A percentile compares a stretch with the other conserved stretches of the same genome.
These are phyloP conservation scores for Eustalomyia histrio DNA, from an alignment of 2,888 invertebrate species.

Conservation along the genomic window DNA sequence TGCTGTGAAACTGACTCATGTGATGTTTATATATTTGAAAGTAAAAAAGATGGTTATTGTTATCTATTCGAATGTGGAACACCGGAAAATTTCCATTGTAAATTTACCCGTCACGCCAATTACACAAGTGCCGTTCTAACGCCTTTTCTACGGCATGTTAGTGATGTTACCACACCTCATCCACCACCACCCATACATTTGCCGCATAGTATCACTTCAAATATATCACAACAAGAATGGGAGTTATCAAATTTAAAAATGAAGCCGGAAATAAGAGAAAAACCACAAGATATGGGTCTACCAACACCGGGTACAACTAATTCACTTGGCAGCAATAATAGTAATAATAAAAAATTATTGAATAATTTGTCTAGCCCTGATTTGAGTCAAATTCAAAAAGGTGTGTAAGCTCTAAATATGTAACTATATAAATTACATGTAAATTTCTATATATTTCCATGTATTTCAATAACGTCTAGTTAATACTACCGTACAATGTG, in stretches of 20 bases:
- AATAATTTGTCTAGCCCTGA: background rate
- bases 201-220: constrained; percentile 43
- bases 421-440: background rate
- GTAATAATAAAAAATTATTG: constrained; percentile 32
- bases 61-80: constrained; percentile 95
- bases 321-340: background rate
- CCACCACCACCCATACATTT: constrained; percentile 66
- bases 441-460: background rate
- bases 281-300: constrained; percentile 57
- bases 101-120: constrained; percentile 92
- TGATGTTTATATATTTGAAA: constrained; percentile 95
- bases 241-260: constrained; percentile 78
- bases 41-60: constrained; percentile 91
- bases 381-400: constrained; percentile 22
- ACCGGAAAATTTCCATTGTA: constrained; percentile 94
- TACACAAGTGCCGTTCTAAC: constrained; percentile 92
- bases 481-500: constrained; percentile 81
- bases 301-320: constrained; percentile 1
- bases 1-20: constrained; percentile 93
- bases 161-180: constrained; percentile 71
- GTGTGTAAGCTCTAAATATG: too few relatives aligned
- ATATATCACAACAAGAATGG: constrained; percentile 78
- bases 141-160: constrained; percentile 79
- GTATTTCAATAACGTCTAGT: constrained; percentile 39
- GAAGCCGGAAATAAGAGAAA: constrained; percentile 74